These are phyloP conservation scores for Dermatophagoides farinae DNA, from an alignment of 1,140 invertebrate genomes.

Conservation along the genomic window DNA sequence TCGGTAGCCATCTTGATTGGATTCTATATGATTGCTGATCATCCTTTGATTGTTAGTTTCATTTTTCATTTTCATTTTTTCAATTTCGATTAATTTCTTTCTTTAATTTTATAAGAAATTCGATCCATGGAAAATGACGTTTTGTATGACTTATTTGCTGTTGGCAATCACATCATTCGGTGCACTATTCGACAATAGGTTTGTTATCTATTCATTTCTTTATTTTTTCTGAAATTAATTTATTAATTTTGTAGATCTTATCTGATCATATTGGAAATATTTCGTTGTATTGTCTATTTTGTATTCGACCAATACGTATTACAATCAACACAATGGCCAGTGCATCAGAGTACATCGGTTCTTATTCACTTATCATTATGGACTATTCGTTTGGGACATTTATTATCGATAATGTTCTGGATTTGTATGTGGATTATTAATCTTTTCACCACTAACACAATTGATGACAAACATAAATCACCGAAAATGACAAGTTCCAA, in stretches of 20 bases:
- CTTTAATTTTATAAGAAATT: no score
- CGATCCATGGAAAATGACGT: not conserved
- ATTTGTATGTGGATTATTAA: not conserved
- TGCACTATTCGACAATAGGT: conserved; percentile 1
- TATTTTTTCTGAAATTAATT: no score
- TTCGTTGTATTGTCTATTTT: not conserved
- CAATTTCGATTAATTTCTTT: no score
- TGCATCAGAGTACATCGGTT: not conserved
- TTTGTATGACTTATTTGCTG: not conserved
- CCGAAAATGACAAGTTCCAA: no score
- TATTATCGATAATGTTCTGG: not conserved
- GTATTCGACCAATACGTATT: not conserved
- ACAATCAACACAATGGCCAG: not conserved
- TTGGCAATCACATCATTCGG: not conserved
- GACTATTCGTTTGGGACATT: not conserved
- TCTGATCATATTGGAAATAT: not conserved
- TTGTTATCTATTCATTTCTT: not conserved
- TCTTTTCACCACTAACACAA: not conserved
- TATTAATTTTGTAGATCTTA: not conserved
- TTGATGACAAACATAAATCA: no score
- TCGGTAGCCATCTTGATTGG: not conserved
- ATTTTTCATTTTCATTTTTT: not conserved
- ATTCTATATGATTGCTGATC: not conserved
- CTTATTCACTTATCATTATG: not conserved
- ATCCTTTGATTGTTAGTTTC: conserved; percentile 4